Base-by-base conservation (phyloP, 2,888 invertebrate species). In the Anaspis maculata region DNA sequence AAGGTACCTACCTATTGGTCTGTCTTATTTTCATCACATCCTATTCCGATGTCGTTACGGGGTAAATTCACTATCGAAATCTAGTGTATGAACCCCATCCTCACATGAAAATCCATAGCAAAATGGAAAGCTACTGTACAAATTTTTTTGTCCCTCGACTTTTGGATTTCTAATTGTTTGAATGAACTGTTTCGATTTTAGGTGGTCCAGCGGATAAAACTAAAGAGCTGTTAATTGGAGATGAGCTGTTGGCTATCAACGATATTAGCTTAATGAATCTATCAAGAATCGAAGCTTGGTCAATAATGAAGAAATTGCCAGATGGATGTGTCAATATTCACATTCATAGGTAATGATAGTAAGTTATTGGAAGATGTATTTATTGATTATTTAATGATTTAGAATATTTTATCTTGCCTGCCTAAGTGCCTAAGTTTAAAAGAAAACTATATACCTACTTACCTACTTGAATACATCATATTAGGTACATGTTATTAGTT, bases 221-320 rank as follows among this genome's bases (percentile, higher is more conserved):
- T 57, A 86, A 87, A 39, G 75, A 79, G 56, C 74, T 95, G 51
- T 73, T 77, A 57, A 83, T 85, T 46, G 90, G 90, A 32, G 92
- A 95, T 61, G 87, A 91, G 67, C 75, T 95, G 46, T 66, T 91
- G 19, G 76, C 79, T 47, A 85, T 92, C 31, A 90, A 91, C 52
- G 84, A 82, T 31, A 76, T 76, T 44, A 81, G 85, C 49, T 82
- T 90, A 56, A 78, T 81, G 42, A 75, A 77, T 39, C 82, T 89
- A 75, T 83, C 91, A n/a, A 79, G 94, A 54, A 89, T 90, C 48
- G 90, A 92, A 68, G 92, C 90, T 32, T 94, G 94, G 94, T 86
- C 86, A 48, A 77, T 85, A 40, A 83, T 95, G 71, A 94, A 94
- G 66, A 84, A 86, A 54, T 67, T 94, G 45, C 84, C 88, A 32